These are phyloP conservation scores for Agapornis canus DNA, from an alignment of 2,797 vertebrate species.

Conservation along the genomic window DNA sequence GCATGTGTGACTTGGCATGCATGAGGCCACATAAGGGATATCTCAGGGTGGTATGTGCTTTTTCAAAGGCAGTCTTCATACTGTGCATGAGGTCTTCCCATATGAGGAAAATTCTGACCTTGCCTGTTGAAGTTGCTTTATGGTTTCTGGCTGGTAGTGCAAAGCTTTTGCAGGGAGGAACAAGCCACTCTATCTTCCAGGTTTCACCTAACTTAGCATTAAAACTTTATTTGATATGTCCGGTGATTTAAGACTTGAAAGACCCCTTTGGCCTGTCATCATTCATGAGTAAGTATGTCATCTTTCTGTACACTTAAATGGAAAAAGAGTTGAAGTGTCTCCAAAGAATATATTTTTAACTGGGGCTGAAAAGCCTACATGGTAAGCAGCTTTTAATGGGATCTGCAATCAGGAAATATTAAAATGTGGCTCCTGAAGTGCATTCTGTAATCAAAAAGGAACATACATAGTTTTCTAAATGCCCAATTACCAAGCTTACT, in stretches of 20 bases:
- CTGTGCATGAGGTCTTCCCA: background rate
- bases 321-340: slow-evolving; percentile 21
- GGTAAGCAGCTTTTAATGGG: background rate
- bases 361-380: background rate
- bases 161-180: background rate
- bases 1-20: background rate
- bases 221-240: slow-evolving; percentile 10
- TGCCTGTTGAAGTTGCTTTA: background rate
- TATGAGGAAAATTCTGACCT: background rate
- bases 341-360: slow-evolving; percentile 17
- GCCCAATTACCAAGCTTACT: background rate
- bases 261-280: background rate
- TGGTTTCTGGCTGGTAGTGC: background rate
- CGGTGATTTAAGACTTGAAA: background rate
- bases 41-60: background rate
- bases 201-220: background rate
- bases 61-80: background rate
- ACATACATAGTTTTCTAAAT: background rate
- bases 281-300: background rate
- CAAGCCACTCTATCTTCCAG: background rate
- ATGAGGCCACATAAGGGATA: background rate
- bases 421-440: background rate
- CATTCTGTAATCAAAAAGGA: background rate
- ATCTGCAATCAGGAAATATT: slow-evolving; percentile 4
- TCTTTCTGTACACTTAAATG: background rate